Evolutionary conservation across 2,113 vertebrate species (phyloP), one percentile per base, ranked within the genome.

Genomic region (Dromas ardeola): DNA sequence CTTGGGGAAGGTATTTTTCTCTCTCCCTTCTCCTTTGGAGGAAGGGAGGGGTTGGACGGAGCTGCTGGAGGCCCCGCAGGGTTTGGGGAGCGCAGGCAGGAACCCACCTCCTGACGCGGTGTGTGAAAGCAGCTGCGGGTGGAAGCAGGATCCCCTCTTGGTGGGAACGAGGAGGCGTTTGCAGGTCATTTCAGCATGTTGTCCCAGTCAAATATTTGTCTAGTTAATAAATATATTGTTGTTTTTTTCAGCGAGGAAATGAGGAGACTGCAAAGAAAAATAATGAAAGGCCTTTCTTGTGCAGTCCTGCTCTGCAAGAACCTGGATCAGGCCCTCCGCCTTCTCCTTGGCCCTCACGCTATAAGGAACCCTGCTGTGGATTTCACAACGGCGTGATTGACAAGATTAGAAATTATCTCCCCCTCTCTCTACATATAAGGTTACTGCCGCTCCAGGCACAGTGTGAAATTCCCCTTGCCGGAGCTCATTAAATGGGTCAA

Each of bases 401-500:
- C 97, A 98, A 97, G 97, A 97, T 91, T 97, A 93, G 95, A 86
- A 97, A 95, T 96, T 96, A 96, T 95, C 91, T 92, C 89, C 94
- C 96, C 97, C 93, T 96, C 94, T 90, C 87, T 70, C 93, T 81
- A 81, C 96, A 93, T 97, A 95, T 97, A 96, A 97, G 95, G 97
- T 97, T 98, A 95, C 97, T 95, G 95, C 96, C 15, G 96, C 97
- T 97, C 91, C 93, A 95, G 97, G 97, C 97, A 95, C 97, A 97
- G 97, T 97, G 97, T 97, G 97, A 98, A 97, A 98, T 97, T 96
- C 97, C 97, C 97, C 95, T 98, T 92, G 96, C 97, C 90, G 96
- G 97, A 97, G 97, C 96, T 97, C 97, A 97, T 98, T 98, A 98
- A 97, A 97, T 97, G 97, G 97, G 97, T 97, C 97, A 97, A 95